Evolutionary conservation across 2,797 vertebrate species (phyloP), one percentile per base, ranked within the genome.

Genomic region (Hippopotamyrus pictus): DNA sequence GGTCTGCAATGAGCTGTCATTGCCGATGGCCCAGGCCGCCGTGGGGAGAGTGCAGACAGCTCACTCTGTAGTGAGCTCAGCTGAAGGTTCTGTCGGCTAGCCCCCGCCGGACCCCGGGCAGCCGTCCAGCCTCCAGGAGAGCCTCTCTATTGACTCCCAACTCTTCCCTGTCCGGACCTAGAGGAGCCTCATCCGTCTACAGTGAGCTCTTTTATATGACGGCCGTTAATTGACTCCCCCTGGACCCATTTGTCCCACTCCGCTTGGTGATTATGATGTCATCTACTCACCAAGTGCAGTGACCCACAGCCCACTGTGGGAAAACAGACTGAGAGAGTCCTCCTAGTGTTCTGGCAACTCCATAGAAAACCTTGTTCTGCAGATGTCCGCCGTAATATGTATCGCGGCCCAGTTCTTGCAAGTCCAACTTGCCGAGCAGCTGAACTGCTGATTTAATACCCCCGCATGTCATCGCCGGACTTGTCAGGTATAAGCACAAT

Each of bases 251-350:
- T 91, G 86, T 89, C 89, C 51, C 86, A 53, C 54, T 79, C 89
- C 89, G 44, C 84, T 89, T 57, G 53, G 84, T 89, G 90, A 92
- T 93, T 92, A 92, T 92, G 90, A 93, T 92, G 91, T 93, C 92
- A 91, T 88, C 89, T 88, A 76, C 37, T 89, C 90, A 89, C 59
- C 69, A 85, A 82, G 90, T 88, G 85, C 62, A 79, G 88, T 90
- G 90, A 92, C 88, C 92, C 85, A 59, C 88, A 90, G 90, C 90
- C 87, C 89, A 90, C 91, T 91, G 88, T 92, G 89, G 88, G 88
- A 90, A 90, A 88, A 57, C 84, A 48, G 90, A 76, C 89, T 90
- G 89, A 79, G 89, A 88, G 90, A 89, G 88, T 89, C 89, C 51
- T 85, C 90, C 89, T 89, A 86, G 88, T 91, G 90, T 65, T 29